These are phyloP conservation scores for Morpho helenor DNA, from an alignment of 2,888 invertebrate species.

Conservation along the genomic window DNA sequence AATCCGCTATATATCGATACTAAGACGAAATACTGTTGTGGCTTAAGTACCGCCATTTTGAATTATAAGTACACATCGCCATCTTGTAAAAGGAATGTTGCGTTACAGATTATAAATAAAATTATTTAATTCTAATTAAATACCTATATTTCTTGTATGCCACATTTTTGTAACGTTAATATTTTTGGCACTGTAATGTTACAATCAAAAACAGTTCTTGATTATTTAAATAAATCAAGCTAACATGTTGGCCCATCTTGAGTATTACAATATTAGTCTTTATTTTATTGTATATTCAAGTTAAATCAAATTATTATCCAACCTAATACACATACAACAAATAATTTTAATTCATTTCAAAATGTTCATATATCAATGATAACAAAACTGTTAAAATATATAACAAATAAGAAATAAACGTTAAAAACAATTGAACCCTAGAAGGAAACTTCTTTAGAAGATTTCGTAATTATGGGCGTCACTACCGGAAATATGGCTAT, in stretches of 20 bases:
- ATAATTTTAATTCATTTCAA: not conserved
- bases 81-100: not conserved
- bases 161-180: conserved; percentile 4
- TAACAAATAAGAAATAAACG: conserved; percentile 12
- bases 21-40: conserved; percentile 7
- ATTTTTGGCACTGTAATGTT: conserved; percentile 10
- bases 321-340: not conserved
- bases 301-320: conserved; percentile 2
- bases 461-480: conserved; percentile 19
- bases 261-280: conserved; percentile 15
- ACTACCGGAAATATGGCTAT: conserved; percentile 71
- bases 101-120: conserved; percentile 6
- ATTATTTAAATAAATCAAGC: not conserved
- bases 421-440: conserved; percentile 26
- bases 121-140: conserved; percentile 5
- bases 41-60: conserved; percentile 3
- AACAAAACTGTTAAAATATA: conserved; percentile 10
- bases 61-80: not conserved
- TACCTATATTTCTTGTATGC: conserved; percentile 6
- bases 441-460: conserved; percentile 20
- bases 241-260: conserved; percentile 9
- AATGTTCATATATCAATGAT: conserved; percentile 1
- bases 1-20: conserved; percentile 29
- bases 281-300: not conserved
- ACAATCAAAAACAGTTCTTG: not conserved